Base-by-base conservation (phyloP, 2,888 invertebrate genomes). In the Lomographa bimaculata region DNA sequence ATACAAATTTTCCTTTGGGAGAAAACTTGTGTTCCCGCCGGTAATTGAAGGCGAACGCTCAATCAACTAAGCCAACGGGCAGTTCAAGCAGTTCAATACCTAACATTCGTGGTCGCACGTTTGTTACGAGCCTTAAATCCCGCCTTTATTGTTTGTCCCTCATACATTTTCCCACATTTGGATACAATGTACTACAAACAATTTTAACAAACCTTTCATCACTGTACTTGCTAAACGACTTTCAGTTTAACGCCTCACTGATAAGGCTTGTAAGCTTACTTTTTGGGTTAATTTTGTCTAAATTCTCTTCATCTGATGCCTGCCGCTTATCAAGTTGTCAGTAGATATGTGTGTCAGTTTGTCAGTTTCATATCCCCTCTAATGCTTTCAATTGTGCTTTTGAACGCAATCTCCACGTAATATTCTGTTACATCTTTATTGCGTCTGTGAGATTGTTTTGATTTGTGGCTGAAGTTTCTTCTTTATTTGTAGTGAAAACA, bases 111-210 rank as follows among this genome's bases (percentile, higher is more conserved):
- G n/a, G n/a, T 24, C 11, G 12, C 12, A 12, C 1, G 17, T 27
- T 9, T 27, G 17, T 9, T 9, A 6, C 6, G 3, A 17, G 17
- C 26, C 61, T 64, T 3, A 60, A 64, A 66, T 54, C 53, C 60
- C 55, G 56, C 40, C 46, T 54, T 53, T 60, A 66, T 66, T 68
- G 64, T 71, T 58, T 38, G 27, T 27, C 33, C 40, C 38, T 34
- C 44, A 51, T 53, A 60, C 45, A 40, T 56, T 65, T 67, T 69
- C 67, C 55, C 65, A 71, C 63, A 64, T 54, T 60, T 54, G 52
- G 51, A 57, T 52, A 64, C 61, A 68, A 62, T 65, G 59, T 64
- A 38, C 30, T 20, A 34, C 46, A 56, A 43, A 52, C 62, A 45
- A 62, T 18, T 25, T 47, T 53, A 45, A 7, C 21, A 20, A 14